Conservation (phyloP, 2,797 vertebrate species). For the Coreius guichenoti region DNA sequence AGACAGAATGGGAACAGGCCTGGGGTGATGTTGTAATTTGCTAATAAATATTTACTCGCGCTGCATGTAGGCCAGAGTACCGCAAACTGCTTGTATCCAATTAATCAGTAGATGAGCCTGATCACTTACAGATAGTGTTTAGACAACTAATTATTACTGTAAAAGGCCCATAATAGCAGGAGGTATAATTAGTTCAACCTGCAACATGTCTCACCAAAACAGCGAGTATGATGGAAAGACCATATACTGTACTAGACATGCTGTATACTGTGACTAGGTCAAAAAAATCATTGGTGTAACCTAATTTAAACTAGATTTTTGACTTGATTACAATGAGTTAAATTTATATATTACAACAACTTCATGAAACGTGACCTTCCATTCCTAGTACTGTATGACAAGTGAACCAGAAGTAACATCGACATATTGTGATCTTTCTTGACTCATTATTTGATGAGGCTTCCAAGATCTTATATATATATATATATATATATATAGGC, state of each 20-base stretch:
- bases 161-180: conserved; percentile 63
- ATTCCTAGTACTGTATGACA: neutral
- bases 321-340: neutral
- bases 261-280: neutral
- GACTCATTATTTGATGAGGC: conserved; percentile 1
- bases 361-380: neutral
- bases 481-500: no score
- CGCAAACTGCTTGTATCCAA: conserved; percentile 60
- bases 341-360: neutral
- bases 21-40: conserved; percentile 63
- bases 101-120: conserved; percentile 61
- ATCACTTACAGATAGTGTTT: conserved; percentile 67
- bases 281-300: neutral
- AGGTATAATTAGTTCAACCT: conserved; percentile 69
- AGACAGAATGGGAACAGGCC: conserved; percentile 58
- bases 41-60: conserved; percentile 67
- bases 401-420: neutral
- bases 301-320: neutral
- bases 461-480: neutral
- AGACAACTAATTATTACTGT: conserved; percentile 67
- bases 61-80: conserved; percentile 60
- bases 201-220: conserved; percentile 53
- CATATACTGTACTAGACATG: neutral
- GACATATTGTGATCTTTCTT: neutral
- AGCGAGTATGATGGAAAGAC: neutral